Base-by-base conservation (phyloP, 2,113 vertebrate species). In the Lagopus leucura region DNA sequence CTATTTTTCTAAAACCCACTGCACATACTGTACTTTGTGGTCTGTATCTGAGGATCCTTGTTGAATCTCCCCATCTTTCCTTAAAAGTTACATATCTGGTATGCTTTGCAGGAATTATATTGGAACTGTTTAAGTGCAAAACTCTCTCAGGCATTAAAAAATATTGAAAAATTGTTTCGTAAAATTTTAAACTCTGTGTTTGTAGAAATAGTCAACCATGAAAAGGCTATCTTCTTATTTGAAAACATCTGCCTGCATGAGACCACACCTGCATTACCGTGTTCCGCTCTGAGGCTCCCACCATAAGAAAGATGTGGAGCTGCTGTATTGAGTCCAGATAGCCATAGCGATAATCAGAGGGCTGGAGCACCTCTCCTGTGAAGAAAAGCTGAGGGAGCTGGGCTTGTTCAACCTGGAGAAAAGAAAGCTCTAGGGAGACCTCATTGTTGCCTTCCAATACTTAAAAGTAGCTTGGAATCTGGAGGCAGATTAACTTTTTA, bases 41-140 rank as follows among this genome's bases (percentile, higher is more conserved):
- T 70, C n/a, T 72, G 5, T 79, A 6, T 69, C 14, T 61, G 0
- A 0, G 6, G 14, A 60, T 50, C 28, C 21, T 19, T 64, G 38
- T 54, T 79, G 32, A 86, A 65, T 4, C 10, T 36, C 16, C 3
- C 5, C 1, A 43, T 5, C 81, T 81, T 81, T 86, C n/a, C 16
- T 83, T 55, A 47, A 43, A 57, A 12, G 5, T 61, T 1, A 0
- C 13, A 48, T 76, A 25, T 52, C 30, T 82, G 28, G 13, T 82
- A 57, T 8, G 9, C 65, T 27, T 45, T 76, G 16, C 19, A 73
- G 34, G 52, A 71, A 73, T 55, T 67, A 28, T 7, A 18, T 34
- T 67, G 48, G 6, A 74, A 19, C 6, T 48, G 15, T n/a, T 55
- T n/a, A 52, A 4, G 0, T 89, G 11, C 63, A 65, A 88, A 89